Evolutionary conservation across 2,113 vertebrate genomes (phyloP).

Genomic region (Phasianus colchicus): DNA sequence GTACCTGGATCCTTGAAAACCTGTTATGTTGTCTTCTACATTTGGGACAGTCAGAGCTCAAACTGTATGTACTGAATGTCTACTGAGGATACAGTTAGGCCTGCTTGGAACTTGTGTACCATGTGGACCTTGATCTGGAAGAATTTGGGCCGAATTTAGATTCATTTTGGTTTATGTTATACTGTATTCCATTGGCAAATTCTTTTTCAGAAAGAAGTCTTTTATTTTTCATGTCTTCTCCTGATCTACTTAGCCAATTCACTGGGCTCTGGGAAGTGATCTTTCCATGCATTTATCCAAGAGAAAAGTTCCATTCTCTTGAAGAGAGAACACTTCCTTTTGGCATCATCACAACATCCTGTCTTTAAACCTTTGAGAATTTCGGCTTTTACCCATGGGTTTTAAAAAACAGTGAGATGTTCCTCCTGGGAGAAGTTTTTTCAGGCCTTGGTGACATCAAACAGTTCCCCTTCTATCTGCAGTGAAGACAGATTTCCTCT

Average conservation of each 20-base stretch:
- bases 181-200: not conserved
- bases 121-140: not conserved
- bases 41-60: not conserved
- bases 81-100: not conserved
- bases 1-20: not conserved
- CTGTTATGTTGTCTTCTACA: not conserved
- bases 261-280: not conserved
- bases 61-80: not conserved
- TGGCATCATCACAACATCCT: not conserved
- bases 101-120: not conserved
- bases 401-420: not conserved
- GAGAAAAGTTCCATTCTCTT: not conserved
- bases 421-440: not conserved
- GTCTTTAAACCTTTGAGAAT: not conserved
- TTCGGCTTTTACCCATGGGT: not conserved
- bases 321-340: not conserved
- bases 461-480: not conserved
- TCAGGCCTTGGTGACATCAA: not conserved
- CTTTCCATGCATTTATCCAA: not conserved
- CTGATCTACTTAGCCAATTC: not conserved
- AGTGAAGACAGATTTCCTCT: not conserved
- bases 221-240: not conserved
- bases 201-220: not conserved
- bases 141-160: not conserved
- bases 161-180: not conserved